A percentile compares a stretch with the other conserved stretches of the same genome.
phyloP scores from a whole-genome alignment of 2,888 invertebrate species.

The Octodonta nipae region DNA sequence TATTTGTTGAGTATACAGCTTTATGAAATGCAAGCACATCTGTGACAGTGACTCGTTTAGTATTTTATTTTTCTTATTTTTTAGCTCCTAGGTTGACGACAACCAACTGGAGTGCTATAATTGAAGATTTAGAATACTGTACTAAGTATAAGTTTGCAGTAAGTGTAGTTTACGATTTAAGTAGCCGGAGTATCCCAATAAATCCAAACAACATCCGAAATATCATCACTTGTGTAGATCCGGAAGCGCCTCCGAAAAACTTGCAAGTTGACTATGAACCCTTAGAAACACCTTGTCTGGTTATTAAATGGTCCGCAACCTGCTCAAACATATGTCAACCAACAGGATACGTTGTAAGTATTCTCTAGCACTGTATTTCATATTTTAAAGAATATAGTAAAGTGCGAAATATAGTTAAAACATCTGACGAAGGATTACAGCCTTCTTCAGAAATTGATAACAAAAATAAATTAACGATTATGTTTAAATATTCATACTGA shows the following conservation, averaged over 20 bases:
- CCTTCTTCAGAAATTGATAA: too few species aligned
- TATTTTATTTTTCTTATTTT: too few species aligned
- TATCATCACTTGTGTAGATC: slow-evolving; percentile 22
- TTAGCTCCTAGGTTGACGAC: slow-evolving; percentile 22
- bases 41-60: too few species aligned
- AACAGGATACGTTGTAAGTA: slow-evolving; percentile 25
- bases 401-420: too few species aligned
- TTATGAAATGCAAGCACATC: too few species aligned
- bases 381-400: too few species aligned
- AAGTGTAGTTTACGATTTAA: slow-evolving; percentile 5
- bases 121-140: slow-evolving; percentile 23
- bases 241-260: slow-evolving; percentile 18
- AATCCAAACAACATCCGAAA: slow-evolving; percentile 22
- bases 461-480: too few species aligned
- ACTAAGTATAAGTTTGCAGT: slow-evolving; percentile 24
- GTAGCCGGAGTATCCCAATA: slow-evolving; percentile 12
- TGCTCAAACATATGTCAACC: slow-evolving; percentile 24
- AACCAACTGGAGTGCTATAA: slow-evolving; percentile 16
- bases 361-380: too few species aligned
- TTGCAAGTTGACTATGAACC: slow-evolving; percentile 24
- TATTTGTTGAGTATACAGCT: too few species aligned
- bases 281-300: slow-evolving; percentile 21
- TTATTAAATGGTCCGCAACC: slow-evolving; percentile 26
- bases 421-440: too few species aligned
- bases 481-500: too few species aligned